These are phyloP conservation scores for Sander lucioperca DNA, from an alignment of 2,113 vertebrate genomes.

Conservation along the genomic window DNA sequence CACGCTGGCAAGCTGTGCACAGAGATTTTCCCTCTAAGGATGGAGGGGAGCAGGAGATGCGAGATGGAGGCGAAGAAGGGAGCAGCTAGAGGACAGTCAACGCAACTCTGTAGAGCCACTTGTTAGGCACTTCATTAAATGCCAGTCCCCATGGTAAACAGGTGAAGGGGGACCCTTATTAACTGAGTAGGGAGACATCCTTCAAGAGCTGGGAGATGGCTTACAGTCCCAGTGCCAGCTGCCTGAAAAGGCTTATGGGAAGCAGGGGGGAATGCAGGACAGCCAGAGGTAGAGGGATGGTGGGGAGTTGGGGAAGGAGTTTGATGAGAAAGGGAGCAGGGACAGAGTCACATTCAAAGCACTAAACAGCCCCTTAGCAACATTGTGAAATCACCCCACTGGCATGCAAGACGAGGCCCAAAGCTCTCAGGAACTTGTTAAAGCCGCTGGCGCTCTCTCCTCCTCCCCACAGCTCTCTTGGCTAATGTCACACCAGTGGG, in stretches of 20 bases:
- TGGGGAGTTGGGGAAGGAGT: conserved; percentile 39
- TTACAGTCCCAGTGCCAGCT: conserved; percentile 89
- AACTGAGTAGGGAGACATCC: conserved; percentile 95
- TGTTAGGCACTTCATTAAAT: conserved; percentile 99
- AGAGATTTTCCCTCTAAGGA: conserved; percentile 70
- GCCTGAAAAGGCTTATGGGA: conserved; percentile 64
- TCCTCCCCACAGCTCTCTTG: conserved; percentile 62
- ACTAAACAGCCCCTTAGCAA: conserved; percentile 71
- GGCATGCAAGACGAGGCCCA: conserved; percentile 86
- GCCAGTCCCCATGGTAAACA: conserved; percentile 91
- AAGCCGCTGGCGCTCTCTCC: conserved; percentile 86
- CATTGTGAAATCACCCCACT: conserved; percentile 90
- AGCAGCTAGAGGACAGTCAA: conserved; percentile 62
- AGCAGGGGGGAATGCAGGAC: conserved; percentile 31
- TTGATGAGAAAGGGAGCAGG: conserved; percentile 66
- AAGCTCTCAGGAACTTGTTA: conserved; percentile 99
- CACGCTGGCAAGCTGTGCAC: conserved; percentile 83
- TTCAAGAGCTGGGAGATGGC: conserved; percentile 90
- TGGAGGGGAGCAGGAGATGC: conserved; percentile 50
- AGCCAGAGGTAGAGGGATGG: conserved; percentile 37
- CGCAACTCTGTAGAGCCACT: conserved; percentile 89
- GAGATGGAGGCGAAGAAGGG: conserved; percentile 77
- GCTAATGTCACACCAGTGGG: conserved; percentile 92
- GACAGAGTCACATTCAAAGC: conserved; percentile 72
- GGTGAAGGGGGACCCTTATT: conserved; percentile 89